A percentile compares a stretch with the other conserved stretches of the same genome.
Evolutionary conservation across 2,113 vertebrate species (phyloP).

Genomic region (Vanacampus margaritifer): DNA sequence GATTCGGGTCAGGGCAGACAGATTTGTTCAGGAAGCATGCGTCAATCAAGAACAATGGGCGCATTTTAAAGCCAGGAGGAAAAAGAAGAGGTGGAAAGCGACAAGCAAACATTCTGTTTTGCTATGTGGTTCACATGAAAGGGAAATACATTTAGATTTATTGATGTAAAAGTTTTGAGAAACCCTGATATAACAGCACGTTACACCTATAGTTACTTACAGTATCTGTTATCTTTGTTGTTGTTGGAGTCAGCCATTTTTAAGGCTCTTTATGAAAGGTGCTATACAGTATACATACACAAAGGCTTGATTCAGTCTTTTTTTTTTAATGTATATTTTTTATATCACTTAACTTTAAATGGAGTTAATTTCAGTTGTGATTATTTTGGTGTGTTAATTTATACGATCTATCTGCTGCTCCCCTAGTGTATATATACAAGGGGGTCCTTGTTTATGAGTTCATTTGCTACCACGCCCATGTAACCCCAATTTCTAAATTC

Average conservation of each 20-base stretch:
- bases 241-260: not conserved
- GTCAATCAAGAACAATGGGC: not conserved
- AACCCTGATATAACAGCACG: not conserved
- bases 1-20: conserved; percentile 7
- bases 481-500: too few species aligned
- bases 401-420: not conserved
- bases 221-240: too few species aligned
- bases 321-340: too few species aligned
- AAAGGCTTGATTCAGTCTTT: too few species aligned
- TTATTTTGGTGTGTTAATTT: not conserved
- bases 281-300: too few species aligned
- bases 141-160: not conserved
- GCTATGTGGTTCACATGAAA: not conserved
- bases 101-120: not conserved
- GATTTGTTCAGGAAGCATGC: conserved; percentile 1
- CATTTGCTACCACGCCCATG: too few species aligned
- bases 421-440: not conserved
- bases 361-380: too few species aligned
- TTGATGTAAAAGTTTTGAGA: not conserved
- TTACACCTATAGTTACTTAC: too few species aligned
- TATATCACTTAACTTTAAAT: too few species aligned
- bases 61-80: not conserved
- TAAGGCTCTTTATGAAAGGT: not conserved
- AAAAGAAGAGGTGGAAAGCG: conserved; percentile 5
- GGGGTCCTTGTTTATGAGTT: too few species aligned